A percentile compares a stretch with the other conserved stretches of the same genome.
Conservation (phyloP, 35 echinoderm and acorn worm species). For the Apostichopus californicus region DNA sequence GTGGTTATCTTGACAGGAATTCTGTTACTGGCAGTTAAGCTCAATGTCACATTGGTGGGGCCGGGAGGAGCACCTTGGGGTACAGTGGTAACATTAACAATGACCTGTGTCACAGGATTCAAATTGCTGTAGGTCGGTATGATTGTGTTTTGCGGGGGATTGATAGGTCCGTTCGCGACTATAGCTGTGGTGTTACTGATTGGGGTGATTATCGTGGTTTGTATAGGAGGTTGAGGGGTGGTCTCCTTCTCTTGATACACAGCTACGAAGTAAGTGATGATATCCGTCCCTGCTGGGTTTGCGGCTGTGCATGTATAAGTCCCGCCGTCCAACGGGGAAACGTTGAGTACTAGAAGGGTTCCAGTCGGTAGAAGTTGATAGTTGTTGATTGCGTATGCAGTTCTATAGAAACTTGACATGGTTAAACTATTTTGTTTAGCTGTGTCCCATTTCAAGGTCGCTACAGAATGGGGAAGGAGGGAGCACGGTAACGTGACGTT, state of each 20-base stretch:
- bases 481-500: conserved; percentile 61
- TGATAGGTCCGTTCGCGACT: not conserved
- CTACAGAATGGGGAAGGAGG: conserved; percentile 49
- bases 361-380: conserved; percentile 38
- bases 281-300: conserved; percentile 19
- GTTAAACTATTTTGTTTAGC: not conserved
- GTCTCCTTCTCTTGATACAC: not conserved
- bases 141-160: not conserved
- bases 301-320: conserved; percentile 57
- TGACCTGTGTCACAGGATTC: not conserved
- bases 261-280: conserved; percentile 55
- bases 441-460: conserved; percentile 55
- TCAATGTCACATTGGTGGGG: not conserved
- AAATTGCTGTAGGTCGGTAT: not conserved
- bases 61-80: not conserved
- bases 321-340: conserved; percentile 26
- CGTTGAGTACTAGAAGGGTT: conserved; percentile 47
- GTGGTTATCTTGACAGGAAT: not conserved
- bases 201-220: not conserved
- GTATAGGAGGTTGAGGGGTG: not conserved
- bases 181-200: not conserved
- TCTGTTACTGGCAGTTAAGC: not conserved
- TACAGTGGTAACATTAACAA: conserved; percentile 20
- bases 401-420: not conserved
- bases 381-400: conserved; percentile 13